Percentiles rank a stretch among this genome's conserved stretches.
These are phyloP conservation scores for Phortica variegata DNA, from an alignment of 1,140 invertebrate genomes.

Conservation along the genomic window DNA sequence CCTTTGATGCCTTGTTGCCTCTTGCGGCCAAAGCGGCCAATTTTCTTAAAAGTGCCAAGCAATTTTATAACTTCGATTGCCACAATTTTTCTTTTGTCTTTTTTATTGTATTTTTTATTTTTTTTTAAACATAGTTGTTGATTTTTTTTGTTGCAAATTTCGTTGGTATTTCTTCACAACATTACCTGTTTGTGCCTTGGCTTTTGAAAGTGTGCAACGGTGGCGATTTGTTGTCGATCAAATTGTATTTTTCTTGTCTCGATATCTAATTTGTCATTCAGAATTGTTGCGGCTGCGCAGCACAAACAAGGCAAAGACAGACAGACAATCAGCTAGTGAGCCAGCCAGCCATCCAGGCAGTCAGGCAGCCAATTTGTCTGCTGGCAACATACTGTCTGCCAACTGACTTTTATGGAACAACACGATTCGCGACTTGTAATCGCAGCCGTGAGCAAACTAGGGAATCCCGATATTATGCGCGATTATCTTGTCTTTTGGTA, in stretches of 20 bases:
- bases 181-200: constrained; percentile 10
- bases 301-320: constrained; percentile 9
- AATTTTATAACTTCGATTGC: too few relatives aligned
- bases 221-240: constrained; percentile 53
- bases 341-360: constrained; percentile 9
- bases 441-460: constrained; percentile 38
- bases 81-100: too few relatives aligned
- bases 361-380: constrained; percentile 5
- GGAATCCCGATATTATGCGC: constrained; percentile 47
- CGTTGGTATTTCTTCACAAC: too few relatives aligned
- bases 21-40: too few relatives aligned
- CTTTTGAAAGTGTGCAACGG: constrained; percentile 14
- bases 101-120: constrained; percentile 33
- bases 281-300: constrained; percentile 18
- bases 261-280: constrained; percentile 57
- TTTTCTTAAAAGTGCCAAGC: too few relatives aligned
- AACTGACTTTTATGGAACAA: background rate
- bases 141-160: constrained; percentile 1
- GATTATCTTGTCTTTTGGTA: constrained; percentile 47
- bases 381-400: constrained; percentile 46
- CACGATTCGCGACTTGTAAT: constrained; percentile 32
- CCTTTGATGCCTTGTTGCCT: too few relatives aligned
- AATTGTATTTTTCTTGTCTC: constrained; percentile 40
- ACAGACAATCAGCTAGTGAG: constrained; percentile 23
- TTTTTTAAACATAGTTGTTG: constrained; percentile 2